These are phyloP conservation scores for Dolichopus griseipennis DNA, from an alignment of 2,888 invertebrate genomes.

Conservation along the genomic window DNA sequence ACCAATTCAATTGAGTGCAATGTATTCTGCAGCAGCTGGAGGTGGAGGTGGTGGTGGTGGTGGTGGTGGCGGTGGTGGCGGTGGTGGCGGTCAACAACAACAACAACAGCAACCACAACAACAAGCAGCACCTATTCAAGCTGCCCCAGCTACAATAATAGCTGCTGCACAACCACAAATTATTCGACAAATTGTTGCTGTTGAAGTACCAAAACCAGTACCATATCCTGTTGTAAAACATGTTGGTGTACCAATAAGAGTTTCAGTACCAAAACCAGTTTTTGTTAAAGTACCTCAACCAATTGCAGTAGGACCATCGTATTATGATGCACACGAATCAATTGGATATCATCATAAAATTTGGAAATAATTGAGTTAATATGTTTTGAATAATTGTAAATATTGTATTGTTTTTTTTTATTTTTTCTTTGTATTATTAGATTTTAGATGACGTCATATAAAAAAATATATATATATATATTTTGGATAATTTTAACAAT, in stretches of 20 bases:
- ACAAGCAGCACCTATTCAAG: neutral
- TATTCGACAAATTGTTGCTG: conserved; percentile 33
- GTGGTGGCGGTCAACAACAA: neutral
- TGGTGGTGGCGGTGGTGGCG: too few species aligned
- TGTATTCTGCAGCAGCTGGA: conserved; percentile 25
- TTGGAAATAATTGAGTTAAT: too few species aligned
- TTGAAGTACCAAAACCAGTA: conserved; percentile 21
- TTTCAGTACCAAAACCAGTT: conserved; percentile 19
- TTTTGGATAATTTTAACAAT: too few species aligned
- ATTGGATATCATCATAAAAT: too few species aligned
- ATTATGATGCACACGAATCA: too few species aligned
- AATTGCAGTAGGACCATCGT: neutral
- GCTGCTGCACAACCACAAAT: conserved; percentile 40
- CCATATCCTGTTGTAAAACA: conserved; percentile 17
- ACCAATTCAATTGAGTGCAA: conserved; percentile 39
- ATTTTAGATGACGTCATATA: too few species aligned
- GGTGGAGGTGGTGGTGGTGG: too few species aligned
- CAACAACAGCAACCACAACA: conserved; percentile 33
- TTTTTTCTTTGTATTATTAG: too few species aligned
- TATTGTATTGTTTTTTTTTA: too few species aligned
- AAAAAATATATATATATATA: too few species aligned
- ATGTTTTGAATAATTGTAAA: too few species aligned
- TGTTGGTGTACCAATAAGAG: conserved; percentile 20
- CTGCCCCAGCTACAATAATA: conserved; percentile 20
- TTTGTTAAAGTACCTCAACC: neutral